Evolutionary conservation across 2,113 vertebrate species (phyloP), one percentile per base, ranked within the genome.

Genomic region (Myotis davidii): DNA sequence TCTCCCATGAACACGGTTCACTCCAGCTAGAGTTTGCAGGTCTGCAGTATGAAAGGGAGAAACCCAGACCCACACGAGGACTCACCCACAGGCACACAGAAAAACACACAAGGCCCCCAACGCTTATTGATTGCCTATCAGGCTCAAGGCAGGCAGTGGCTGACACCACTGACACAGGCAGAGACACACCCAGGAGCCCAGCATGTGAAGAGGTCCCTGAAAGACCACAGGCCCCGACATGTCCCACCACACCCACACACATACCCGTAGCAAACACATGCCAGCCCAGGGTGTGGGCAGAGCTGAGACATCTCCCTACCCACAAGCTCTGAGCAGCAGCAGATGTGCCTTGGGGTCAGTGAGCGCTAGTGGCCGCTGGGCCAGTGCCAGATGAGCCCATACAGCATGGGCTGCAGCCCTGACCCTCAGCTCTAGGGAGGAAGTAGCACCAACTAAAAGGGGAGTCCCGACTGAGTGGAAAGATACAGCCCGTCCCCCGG

Each of bases 161-260:
- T 34, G 32, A 87, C 39, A 72, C 61, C 64, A 32, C 39, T 12
- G 42, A 64, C 54, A 50, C 17, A 79, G 61, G 64, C n/a, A 74
- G 39, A 77, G 88, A 82, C 92, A 90, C 85, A 70, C 90, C 95
- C 94, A 90, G 85, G 69, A 88, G 39, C 81, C 84, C 85, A 11
- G 52, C 76, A 18, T 82, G 29, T n/a, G 77, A 94, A 21, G 91
- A 81, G 79, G 87, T 93, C 77, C 78, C 92, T 50, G 54, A 90
- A 94, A 93, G 85, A 95, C 94, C 88, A 54, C 42, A 21, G 88
- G 94, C 85, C 94, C 93, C 65, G 64, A 94, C 97, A 93, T 21
- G 92, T 83, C 94, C 73, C 77, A 64, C 94, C 45, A 56, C 93
- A 88, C 96, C 96, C 95, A 96, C 95, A 78, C 59, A 76, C 95